These are phyloP conservation scores for Pogonomyrmex barbatus DNA, from an alignment of 1,140 invertebrate species.

Conservation along the genomic window DNA sequence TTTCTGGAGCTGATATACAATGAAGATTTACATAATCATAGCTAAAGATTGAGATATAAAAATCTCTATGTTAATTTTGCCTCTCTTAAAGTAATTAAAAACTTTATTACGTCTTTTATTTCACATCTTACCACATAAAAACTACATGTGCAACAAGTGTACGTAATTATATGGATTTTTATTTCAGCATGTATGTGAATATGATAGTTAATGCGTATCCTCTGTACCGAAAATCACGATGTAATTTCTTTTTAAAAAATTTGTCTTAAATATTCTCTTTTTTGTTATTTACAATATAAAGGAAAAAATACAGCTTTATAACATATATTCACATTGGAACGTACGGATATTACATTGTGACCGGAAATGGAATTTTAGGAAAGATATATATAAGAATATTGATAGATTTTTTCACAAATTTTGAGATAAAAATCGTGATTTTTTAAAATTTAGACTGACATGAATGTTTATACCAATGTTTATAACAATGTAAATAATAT, in stretches of 20 bases:
- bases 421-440: not conserved
- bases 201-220: not conserved
- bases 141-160: not conserved
- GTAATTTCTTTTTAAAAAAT: not conserved
- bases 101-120: not conserved
- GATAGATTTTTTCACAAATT: not conserved
- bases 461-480: no score
- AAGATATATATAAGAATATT: not conserved
- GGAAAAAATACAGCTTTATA: not conserved
- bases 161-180: not conserved
- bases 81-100: not conserved
- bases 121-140: not conserved
- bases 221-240: not conserved
- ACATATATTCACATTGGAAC: not conserved
- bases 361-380: not conserved
- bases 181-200: not conserved
- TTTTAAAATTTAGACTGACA: not conserved
- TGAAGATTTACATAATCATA: not conserved
- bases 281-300: not conserved
- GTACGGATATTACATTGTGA: not conserved
- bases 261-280: not conserved
- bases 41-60: not conserved
- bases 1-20: constrained; percentile 13
- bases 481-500: no score
- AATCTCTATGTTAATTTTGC: not conserved